Conservation (phyloP, 2,113 vertebrate species). For the Spilogale gracilis region DNA sequence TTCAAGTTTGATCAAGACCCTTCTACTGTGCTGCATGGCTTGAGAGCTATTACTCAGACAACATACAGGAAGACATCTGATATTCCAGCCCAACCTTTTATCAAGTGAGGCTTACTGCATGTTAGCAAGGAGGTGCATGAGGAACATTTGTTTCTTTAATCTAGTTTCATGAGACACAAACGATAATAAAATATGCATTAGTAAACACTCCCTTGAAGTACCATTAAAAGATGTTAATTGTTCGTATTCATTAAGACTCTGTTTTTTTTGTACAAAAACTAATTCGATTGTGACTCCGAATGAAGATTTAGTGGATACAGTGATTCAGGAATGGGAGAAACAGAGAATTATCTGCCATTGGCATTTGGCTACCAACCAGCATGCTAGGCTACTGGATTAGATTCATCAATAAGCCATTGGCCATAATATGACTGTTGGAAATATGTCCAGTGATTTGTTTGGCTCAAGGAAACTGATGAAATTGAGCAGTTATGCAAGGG, state of each 20-base stretch:
- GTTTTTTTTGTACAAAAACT: slow-evolving; percentile 50
- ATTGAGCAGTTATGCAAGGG: not conserved
- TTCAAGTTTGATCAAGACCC: not conserved
- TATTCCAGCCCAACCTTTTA: slow-evolving; percentile 22
- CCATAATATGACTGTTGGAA: not conserved
- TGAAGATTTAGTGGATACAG: not conserved
- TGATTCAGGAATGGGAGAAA: slow-evolving; percentile 9
- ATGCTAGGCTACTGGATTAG: not conserved
- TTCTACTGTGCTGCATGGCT: not conserved
- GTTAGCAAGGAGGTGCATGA: not conserved
- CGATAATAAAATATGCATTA: not conserved
- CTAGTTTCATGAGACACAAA: not conserved
- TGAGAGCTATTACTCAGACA: not conserved
- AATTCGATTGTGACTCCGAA: slow-evolving; percentile 37
- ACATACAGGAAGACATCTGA: not conserved
- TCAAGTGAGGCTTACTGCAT: not conserved
- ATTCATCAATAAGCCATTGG: not conserved
- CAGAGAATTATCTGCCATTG: not conserved
- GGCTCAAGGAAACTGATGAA: slow-evolving; percentile 35
- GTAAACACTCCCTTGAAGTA: slow-evolving; percentile 58
- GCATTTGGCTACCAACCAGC: not conserved
- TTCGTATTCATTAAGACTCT: slow-evolving; percentile 3
- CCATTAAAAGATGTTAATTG: slow-evolving; percentile 52
- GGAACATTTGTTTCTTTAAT: not conserved
- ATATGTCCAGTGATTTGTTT: not conserved